Conservation (phyloP, 2,797 vertebrate genomes). For the Danio albolineatus region DNA sequence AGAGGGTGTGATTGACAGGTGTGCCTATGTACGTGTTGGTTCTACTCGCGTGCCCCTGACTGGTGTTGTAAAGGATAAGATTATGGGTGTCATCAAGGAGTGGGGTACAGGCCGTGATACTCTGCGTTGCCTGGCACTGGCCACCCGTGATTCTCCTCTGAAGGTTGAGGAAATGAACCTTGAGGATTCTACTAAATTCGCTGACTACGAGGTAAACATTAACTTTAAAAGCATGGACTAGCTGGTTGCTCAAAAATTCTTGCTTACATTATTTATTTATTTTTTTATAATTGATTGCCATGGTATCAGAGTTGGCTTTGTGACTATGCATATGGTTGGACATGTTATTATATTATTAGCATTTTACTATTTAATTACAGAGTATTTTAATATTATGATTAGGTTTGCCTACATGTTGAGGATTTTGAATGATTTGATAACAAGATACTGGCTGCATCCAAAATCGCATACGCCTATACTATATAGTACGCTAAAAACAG, state of each 20-base stretch:
- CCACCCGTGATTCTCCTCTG: conserved; percentile 89
- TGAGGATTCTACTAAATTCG: conserved; percentile 89
- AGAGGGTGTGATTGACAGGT: conserved; percentile 93
- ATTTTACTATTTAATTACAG: background rate
- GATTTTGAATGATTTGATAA: too few relatives aligned
- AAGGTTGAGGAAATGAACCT: conserved; percentile 89
- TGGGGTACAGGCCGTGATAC: conserved; percentile 94
- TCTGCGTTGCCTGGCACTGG: conserved; percentile 91
- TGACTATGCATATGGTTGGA: background rate
- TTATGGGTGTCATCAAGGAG: conserved; percentile 88
- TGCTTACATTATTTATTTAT: too few relatives aligned
- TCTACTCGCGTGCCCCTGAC: conserved; percentile 89
- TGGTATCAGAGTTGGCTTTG: background rate
- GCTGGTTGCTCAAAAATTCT: background rate
- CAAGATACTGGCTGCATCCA: too few relatives aligned
- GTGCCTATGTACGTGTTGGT: conserved; percentile 90
- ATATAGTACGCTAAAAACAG: too few relatives aligned
- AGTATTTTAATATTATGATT: background rate
- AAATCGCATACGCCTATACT: too few relatives aligned
- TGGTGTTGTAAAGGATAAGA: conserved; percentile 85
- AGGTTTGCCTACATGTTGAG: background rate
- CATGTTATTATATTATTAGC: background rate
- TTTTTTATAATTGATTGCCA: background rate
- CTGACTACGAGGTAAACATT: conserved; percentile 85
- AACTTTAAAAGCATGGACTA: too few relatives aligned